Conservation (phyloP, 2,888 invertebrate species). For the Kryphioiulus occultus region DNA sequence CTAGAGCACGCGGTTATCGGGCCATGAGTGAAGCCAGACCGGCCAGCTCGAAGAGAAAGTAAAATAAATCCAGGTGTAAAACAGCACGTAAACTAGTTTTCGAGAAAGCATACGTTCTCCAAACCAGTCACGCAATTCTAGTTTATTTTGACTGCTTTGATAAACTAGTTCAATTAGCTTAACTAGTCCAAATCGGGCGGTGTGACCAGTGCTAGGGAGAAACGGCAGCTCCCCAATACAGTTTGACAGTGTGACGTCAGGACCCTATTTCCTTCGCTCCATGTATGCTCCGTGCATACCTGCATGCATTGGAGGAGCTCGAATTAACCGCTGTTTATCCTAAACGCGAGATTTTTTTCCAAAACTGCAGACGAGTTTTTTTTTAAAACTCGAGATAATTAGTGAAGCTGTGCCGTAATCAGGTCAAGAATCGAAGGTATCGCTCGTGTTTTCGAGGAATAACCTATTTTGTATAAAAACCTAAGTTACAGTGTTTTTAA, state of each 20-base stretch:
- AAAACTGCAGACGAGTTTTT: neutral
- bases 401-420: neutral
- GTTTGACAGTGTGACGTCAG: neutral
- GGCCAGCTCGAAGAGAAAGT: too few relatives aligned
- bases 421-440: neutral
- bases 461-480: neutral
- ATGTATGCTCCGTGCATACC: neutral
- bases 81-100: conserved; percentile 19
- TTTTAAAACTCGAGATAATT: neutral
- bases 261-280: conserved; percentile 3
- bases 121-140: neutral
- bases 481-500: too few relatives aligned
- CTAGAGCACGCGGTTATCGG: neutral
- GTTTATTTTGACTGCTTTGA: neutral
- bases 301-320: neutral
- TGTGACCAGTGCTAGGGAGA: neutral
- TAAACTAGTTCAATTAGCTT: neutral
- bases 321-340: neutral
- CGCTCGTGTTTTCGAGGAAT: neutral
- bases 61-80: too few relatives aligned
- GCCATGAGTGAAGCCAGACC: neutral
- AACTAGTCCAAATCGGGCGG: neutral
- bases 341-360: neutral
- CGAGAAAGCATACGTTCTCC: neutral
- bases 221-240: neutral